Conservation (phyloP, 2,113 vertebrate species). For the Tachycineta bicolor region DNA sequence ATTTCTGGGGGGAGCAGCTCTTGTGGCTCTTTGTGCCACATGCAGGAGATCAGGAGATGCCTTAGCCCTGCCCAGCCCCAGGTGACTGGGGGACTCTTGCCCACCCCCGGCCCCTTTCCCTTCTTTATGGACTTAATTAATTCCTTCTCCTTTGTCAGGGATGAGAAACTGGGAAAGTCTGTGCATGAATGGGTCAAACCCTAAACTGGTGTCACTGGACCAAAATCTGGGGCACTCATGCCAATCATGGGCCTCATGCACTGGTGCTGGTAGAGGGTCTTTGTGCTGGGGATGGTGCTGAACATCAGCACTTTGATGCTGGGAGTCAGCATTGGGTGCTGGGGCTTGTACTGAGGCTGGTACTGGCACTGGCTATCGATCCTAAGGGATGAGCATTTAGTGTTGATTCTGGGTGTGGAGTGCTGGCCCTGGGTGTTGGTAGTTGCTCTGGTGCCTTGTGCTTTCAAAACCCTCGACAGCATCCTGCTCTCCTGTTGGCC, state of each 20-base stretch:
- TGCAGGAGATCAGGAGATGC: not conserved
- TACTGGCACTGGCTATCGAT: not conserved
- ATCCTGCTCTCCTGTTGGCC: accelerated
- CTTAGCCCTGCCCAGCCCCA: not conserved
- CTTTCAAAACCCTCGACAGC: not conserved
- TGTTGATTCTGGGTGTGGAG: not conserved
- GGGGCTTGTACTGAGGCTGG: not conserved
- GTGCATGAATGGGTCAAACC: not conserved
- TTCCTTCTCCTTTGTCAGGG: not conserved
- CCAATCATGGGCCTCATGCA: accelerated
- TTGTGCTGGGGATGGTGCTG: not conserved
- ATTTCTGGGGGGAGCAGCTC: not conserved
- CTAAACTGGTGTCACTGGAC: not conserved
- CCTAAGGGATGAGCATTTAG: not conserved
- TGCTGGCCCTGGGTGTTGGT: not conserved
- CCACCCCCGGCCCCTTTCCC: not conserved
- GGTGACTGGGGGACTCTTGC: accelerated
- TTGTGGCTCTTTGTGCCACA: not conserved
- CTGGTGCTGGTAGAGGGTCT: not conserved
- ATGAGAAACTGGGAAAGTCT: not conserved
- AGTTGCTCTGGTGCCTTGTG: not conserved
- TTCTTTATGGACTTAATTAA: not conserved
- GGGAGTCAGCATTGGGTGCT: not conserved
- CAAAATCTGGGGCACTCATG: not conserved
- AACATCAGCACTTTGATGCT: not conserved